A percentile compares a stretch with the other conserved stretches of the same genome.
These are phyloP conservation scores for Pyrochroa serraticornis DNA, from an alignment of 2,888 invertebrate genomes.

Conservation along the genomic window DNA sequence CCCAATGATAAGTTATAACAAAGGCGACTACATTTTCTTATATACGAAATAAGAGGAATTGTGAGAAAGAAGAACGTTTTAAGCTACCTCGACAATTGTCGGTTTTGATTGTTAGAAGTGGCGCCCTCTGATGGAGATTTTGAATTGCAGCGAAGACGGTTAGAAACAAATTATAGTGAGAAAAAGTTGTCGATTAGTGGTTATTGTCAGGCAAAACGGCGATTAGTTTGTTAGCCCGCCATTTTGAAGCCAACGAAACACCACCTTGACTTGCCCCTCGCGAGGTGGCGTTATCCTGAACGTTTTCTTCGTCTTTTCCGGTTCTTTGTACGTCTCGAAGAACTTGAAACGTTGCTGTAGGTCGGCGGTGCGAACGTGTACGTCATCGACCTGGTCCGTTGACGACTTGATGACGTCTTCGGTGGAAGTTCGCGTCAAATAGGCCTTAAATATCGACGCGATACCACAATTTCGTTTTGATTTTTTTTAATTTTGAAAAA, in stretches of 20 bases:
- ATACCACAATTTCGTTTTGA: background rate
- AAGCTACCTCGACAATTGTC: too few relatives aligned
- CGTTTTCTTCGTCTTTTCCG: slow-evolving; percentile 69
- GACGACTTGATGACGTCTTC: slow-evolving; percentile 78
- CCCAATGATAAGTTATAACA: too few relatives aligned
- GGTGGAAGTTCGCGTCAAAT: slow-evolving; percentile 61
- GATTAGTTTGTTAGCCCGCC: background rate
- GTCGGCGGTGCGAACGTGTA: slow-evolving; percentile 80
- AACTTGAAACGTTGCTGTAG: slow-evolving; percentile 87
- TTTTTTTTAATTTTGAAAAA: slow-evolving; percentile 10
- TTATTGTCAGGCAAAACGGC: background rate
- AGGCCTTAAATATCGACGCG: slow-evolving; percentile 53
- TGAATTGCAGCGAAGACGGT: too few relatives aligned
- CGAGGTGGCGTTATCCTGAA: slow-evolving; percentile 90
- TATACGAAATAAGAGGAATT: too few relatives aligned
- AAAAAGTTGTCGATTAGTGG: too few relatives aligned
- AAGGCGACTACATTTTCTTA: too few relatives aligned
- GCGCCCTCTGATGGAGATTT: too few relatives aligned
- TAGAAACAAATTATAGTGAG: too few relatives aligned
- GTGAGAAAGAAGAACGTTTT: too few relatives aligned
- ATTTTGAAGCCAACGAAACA: background rate
- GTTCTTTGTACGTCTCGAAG: slow-evolving; percentile 85
- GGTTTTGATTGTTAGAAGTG: too few relatives aligned
- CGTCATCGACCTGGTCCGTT: slow-evolving; percentile 73
- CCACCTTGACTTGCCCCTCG: slow-evolving; percentile 74